phyloP scores from a whole-genome alignment of 2,113 vertebrate genomes.

The Elgaria multicarinata region DNA sequence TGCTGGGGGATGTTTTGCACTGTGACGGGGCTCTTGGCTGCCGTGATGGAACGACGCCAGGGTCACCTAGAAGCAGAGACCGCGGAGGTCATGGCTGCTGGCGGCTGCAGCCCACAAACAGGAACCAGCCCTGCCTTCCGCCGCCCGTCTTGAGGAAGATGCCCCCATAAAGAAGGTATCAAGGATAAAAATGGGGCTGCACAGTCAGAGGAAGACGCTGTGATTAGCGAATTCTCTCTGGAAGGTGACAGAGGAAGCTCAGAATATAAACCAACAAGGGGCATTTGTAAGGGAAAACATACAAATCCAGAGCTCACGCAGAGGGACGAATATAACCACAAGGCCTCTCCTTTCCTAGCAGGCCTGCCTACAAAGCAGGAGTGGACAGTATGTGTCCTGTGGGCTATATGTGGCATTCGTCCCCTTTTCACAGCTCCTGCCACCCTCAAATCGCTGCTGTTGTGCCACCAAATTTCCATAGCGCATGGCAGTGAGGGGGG shows the following conservation, averaged over 20 bases:
- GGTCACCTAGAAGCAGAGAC: background rate
- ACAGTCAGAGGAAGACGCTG: background rate
- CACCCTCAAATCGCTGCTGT: no score
- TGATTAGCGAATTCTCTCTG: slow-evolving; percentile 10
- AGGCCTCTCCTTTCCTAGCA: no score
- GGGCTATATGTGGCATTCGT: no score
- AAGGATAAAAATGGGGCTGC: background rate
- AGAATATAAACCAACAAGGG: background rate
- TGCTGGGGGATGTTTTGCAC: slow-evolving; percentile 11
- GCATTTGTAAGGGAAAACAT: background rate
- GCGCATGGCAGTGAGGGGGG: no score
- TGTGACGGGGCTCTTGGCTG: background rate
- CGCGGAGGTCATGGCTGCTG: background rate
- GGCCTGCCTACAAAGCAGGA: background rate
- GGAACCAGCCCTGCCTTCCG: slow-evolving; percentile 24
- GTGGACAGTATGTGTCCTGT: no score
- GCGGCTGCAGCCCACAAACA: background rate
- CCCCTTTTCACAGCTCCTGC: no score
- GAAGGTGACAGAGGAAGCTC: slow-evolving; percentile 1
- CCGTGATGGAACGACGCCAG: background rate
- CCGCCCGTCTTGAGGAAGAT: background rate
- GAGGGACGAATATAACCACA: background rate
- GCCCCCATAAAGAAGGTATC: background rate
- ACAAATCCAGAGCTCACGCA: background rate
- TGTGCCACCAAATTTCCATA: no score